Conservation (phyloP, 2,888 invertebrate genomes). For the Eristalinus sepulchralis region DNA sequence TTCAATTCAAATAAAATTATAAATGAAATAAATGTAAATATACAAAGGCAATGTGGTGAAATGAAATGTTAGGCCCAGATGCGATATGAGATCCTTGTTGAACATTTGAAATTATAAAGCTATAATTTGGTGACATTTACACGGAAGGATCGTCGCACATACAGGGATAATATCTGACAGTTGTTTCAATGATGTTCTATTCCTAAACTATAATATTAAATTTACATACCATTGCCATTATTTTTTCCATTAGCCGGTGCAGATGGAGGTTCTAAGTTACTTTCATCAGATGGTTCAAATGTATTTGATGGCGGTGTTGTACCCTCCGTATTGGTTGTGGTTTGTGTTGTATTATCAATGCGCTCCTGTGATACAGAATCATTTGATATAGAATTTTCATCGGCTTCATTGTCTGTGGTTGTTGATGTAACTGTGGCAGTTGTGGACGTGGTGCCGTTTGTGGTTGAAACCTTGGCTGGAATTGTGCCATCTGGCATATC, state of each 20-base stretch:
- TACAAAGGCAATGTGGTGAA: no score
- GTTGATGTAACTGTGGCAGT: slow-evolving; percentile 63
- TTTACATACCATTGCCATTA: slow-evolving; percentile 72
- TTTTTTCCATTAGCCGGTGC: slow-evolving; percentile 69
- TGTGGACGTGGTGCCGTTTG: slow-evolving; percentile 75
- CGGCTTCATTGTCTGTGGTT: slow-evolving; percentile 73
- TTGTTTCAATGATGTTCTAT: no score
- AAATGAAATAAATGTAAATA: background rate
- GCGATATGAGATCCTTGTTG: no score
- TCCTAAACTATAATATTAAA: background rate
- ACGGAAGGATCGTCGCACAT: no score
- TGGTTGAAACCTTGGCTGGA: slow-evolving; percentile 70
- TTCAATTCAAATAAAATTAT: slow-evolving; percentile 1
- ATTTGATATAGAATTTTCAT: slow-evolving; percentile 79
- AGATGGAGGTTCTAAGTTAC: slow-evolving; percentile 87
- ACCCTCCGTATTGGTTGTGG: slow-evolving; percentile 81
- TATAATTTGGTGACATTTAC: no score
- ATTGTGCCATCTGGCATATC: slow-evolving; percentile 83
- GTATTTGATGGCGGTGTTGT: slow-evolving; percentile 75
- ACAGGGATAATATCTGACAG: no score
- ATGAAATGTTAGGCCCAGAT: no score
- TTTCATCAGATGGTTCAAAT: slow-evolving; percentile 85
- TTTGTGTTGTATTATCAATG: slow-evolving; percentile 82
- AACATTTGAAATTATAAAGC: no score
- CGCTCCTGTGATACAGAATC: slow-evolving; percentile 80